phyloP scores from a whole-genome alignment of 2,888 invertebrate species.

The Patella ulyssiponensis region DNA sequence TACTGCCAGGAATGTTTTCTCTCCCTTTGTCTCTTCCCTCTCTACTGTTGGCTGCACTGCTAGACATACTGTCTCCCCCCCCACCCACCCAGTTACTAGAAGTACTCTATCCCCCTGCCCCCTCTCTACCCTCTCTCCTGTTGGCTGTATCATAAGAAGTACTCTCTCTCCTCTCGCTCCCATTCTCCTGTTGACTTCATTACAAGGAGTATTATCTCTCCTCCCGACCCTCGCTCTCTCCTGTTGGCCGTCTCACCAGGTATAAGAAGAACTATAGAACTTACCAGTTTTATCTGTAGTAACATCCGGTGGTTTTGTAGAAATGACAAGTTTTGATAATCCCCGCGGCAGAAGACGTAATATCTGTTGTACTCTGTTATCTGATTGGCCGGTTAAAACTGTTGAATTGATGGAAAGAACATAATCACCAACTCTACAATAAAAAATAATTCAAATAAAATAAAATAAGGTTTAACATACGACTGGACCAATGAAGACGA shows the following conservation, averaged over 20 bases:
- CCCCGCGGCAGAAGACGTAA: conserved; percentile 61
- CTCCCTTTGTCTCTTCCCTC: too few species aligned
- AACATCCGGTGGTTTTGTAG: conserved; percentile 43
- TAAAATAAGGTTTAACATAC: too few species aligned
- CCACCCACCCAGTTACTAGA: not conserved
- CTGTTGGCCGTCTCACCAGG: not conserved
- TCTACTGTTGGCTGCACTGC: too few species aligned
- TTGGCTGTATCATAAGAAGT: not conserved
- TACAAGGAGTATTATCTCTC: not conserved
- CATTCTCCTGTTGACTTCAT: not conserved
- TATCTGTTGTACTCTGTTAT: conserved; percentile 61
- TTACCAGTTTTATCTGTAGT: conserved; percentile 16
- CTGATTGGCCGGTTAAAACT: conserved; percentile 56
- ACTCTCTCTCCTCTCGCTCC: too few species aligned
- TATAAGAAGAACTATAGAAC: not conserved
- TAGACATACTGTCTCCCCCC: too few species aligned
- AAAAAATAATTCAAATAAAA: not conserved
- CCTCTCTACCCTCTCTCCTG: conserved; percentile 8
- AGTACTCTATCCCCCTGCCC: not conserved
- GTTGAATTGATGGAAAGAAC: conserved; percentile 61
- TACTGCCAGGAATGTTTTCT: too few species aligned
- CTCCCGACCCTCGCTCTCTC: too few species aligned
- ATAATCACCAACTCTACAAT: conserved; percentile 63
- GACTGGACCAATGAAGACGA: too few species aligned
- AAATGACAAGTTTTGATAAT: conserved; percentile 59